Evolutionary conservation across 2,113 vertebrate genomes (phyloP), one percentile per base, ranked within the genome.

Genomic region (Aldabrachelys gigantea): DNA sequence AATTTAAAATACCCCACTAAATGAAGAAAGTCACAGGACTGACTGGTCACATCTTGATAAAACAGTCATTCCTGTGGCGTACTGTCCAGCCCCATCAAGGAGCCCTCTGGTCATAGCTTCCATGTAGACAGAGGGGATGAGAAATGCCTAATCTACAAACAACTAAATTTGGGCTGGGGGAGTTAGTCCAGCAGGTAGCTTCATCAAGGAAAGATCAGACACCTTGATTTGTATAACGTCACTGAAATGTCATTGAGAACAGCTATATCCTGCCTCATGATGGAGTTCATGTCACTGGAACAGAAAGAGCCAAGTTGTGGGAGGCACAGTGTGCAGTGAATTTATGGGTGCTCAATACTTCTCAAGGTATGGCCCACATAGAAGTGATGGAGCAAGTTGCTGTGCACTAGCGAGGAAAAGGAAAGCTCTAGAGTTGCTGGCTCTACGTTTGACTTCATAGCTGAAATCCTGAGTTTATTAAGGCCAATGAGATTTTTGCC

Each of bases 31-130:
- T 0, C 5, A 49, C 85, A 6, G 56, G 47, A 9, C 62, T 0
- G 22, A 1, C 2, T 1, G 0, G 56, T 44, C 22, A 4, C 6
- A 2, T 5, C 53, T n/a, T 53, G 54, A 0, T 1, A 12, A 19
- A 82, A 14, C 6, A 4, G 4, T 8, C 16, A 1, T 1, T 22
- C 53, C 57, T 53, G 1, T 6, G 80, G 2, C 5, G 0, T 4
- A 9, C 35, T 8, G 21, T 2, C n/a, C 53, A 7, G 24, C 35
- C n/a, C 22, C 6, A 27, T n/a, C 0, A 31, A 8, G 56, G 12
- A 5, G 8, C 57, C 50, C 11, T 19, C 31, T 52, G 1, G 79
- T 1, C 31, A 4, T 11, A 1, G 11, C 0, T 53, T 69, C 44
- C 59, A 4, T 10, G 12, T 62, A n/a, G 9, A 49, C 5, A 41